Evolutionary conservation across 2,888 invertebrate genomes (phyloP), one percentile per base, ranked within the genome.

Genomic region (Protonemura montana): DNA sequence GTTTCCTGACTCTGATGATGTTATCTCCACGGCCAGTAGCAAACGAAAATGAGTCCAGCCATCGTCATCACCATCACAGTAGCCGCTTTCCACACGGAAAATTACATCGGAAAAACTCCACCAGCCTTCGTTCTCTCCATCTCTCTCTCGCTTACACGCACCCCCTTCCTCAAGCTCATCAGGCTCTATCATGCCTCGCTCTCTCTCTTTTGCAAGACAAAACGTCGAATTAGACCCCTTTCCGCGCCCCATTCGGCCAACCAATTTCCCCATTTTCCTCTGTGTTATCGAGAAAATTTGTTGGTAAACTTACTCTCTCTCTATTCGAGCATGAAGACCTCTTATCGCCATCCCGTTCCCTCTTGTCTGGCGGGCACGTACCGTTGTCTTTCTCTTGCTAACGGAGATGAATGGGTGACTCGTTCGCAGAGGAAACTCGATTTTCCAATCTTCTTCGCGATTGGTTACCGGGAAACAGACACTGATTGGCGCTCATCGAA

Each of bases 401-500:
- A 59, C 59, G 59, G 59, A 59, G 59, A 59, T 59, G 59, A 21
- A 59, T 59, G 59, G 59, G 10, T 10, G 35, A 35, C 21, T 59
- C 59, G 59, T 59, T 59, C 59, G 59, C 59, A 28, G 1, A 42
- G 42, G 84, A 41, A 42, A 84, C 27, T 84, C 84, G 84, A 84
- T 84, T 84, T 84, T 59, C 13, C 84, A 28, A 84, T 84, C 84
- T 84, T 84, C 84, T 59, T 84, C 84, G 76, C 84, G 84, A 84
- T 84, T 84, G 84, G 84, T 84, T 81, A 59, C 59, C 27, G 59
- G 76, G 84, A 84, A 84, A 84, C 76, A 84, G 86, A 86, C 86
- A 85, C 86, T 87, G 87, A 87, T 87, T 87, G 87, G 87, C 87
- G 83, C 80, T 87, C 87, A 87, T 87, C 87, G 86, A 87, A 87